Percentiles rank a stretch among this genome's conserved stretches.
Conservation (phyloP, 2,113 vertebrate species). For the human region DNA sequence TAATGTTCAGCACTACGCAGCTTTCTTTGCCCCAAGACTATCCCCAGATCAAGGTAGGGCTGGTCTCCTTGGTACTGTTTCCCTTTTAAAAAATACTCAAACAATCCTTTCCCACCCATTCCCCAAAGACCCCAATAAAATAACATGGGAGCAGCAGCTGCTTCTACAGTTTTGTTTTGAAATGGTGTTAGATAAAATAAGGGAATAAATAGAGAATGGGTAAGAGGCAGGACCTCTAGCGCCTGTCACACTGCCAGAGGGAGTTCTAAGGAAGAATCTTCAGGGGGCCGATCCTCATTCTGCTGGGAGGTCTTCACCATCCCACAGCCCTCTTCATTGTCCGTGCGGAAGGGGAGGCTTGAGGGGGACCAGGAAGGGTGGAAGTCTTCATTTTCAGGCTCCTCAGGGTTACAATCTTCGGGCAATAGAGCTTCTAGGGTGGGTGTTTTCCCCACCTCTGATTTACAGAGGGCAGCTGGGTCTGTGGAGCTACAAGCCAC, state of each 20-base stretch:
- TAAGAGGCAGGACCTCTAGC: neutral
- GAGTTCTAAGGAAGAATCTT: slow-evolving; percentile 65
- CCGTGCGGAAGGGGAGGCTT: slow-evolving; percentile 27
- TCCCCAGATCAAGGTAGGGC: slow-evolving; percentile 19
- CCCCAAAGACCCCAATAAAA: slow-evolving; percentile 69
- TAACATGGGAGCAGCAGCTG: slow-evolving; percentile 71
- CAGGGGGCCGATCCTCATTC: slow-evolving; percentile 40
- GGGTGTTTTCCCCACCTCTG: slow-evolving; percentile 55
- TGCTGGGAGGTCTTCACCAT: slow-evolving; percentile 32
- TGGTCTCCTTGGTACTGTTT: slow-evolving; percentile 53
- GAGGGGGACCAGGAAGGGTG: slow-evolving; percentile 66
- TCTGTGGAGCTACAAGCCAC: slow-evolving; percentile 76
- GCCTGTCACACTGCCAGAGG: slow-evolving; percentile 74
- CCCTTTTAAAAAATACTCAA: slow-evolving; percentile 63
- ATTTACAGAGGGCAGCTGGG: slow-evolving; percentile 56
- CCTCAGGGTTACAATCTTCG: neutral
- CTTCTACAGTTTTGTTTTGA: slow-evolving; percentile 74
- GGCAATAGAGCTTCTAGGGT: slow-evolving; percentile 42
- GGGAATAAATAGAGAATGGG: slow-evolving; percentile 83
- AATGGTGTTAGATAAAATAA: slow-evolving; percentile 76
- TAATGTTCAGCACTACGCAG: neutral
- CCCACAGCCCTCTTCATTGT: slow-evolving; percentile 44
- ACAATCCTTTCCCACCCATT: slow-evolving; percentile 58
- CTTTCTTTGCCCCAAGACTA: neutral
- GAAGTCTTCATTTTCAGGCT: slow-evolving; percentile 54